Base-by-base conservation (phyloP, 2,113 vertebrate species). In the Urocitellus parryii region DNA sequence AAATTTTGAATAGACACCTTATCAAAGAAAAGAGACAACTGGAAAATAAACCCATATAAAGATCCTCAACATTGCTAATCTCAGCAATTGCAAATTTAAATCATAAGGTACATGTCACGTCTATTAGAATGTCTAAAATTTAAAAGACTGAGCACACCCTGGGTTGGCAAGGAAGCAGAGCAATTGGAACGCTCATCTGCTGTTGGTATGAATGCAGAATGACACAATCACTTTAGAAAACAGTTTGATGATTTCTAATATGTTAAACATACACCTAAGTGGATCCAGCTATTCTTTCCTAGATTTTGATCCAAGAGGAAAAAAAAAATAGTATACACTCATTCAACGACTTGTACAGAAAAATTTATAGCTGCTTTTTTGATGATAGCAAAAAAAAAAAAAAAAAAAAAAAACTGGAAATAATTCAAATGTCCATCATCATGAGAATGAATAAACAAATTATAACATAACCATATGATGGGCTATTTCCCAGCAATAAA, bases 91-190 rank as follows among this genome's bases (percentile, higher is more conserved):
- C 37, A 80, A 92, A 89, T 67, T 48, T 78, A 80, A 86, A 53
- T 51, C 56, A 72, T 11, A 5, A 90, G 32, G n/a, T 81, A 58
- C 22, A 61, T 27, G 4, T 39, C 56, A 84, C 34, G 84, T 2
- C n/a, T 84, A 61, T 29, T 68, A 96, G 56, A 90, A 88, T 84
- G 63, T 27, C 73, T 90, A 68, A 77, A 51, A 88, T 68, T 63
- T 84, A 34, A 51, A 83, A 94, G 42, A 34, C 13, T 76, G 37
- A 92, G 1, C 20, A 53, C 37, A 51, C 6, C 2, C 39, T 88
- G 8, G 4, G 24, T 12, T 67, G 73, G 16, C 48, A 81, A 91
- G 20, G 29, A 73, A 81, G 34, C n/a, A 0, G 10, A 93, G 18
- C 32, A 14, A 76, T 6, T 37, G 5, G 13, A 85, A 89, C 10